phyloP scores from a whole-genome alignment of 92 coral and sea anemone genomes.

The Parazoanthus swiftii region DNA sequence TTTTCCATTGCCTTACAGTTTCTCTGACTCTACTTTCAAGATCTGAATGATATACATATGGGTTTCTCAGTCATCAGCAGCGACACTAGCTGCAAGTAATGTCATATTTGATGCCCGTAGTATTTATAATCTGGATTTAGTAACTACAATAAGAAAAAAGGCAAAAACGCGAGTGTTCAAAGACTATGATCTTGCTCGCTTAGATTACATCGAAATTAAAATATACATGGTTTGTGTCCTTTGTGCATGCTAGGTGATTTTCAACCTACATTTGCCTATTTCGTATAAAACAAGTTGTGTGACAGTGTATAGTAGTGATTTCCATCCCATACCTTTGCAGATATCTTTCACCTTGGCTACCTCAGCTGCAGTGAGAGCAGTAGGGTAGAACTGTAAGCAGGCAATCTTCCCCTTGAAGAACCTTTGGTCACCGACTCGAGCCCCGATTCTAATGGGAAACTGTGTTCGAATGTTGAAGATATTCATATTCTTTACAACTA shows the following conservation, averaged over 20 bases:
- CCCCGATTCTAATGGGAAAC: conserved; percentile 65
- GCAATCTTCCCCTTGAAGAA: conserved; percentile 65
- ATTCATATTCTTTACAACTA: conserved; percentile 49
- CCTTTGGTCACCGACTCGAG: conserved; percentile 61
- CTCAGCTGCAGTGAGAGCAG: conserved; percentile 50
- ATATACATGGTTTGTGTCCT: too few species aligned
- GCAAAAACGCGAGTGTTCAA: too few species aligned
- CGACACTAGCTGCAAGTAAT: too few species aligned
- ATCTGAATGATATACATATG: too few species aligned
- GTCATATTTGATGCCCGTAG: too few species aligned
- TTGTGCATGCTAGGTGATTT: neutral
- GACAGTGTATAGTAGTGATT: neutral
- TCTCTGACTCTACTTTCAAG: too few species aligned
- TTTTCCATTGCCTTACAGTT: too few species aligned
- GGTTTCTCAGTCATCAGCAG: too few species aligned
- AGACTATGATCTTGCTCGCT: neutral
- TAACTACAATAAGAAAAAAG: too few species aligned
- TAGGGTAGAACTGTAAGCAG: conserved; percentile 58
- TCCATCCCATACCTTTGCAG: conserved; percentile 32
- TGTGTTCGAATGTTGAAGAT: conserved; percentile 61
- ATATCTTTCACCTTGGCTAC: conserved; percentile 47
- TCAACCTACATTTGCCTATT: neutral
- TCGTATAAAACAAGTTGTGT: too few species aligned
- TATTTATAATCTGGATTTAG: too few species aligned
- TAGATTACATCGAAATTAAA: neutral